These are phyloP conservation scores for Numida meleagris DNA, from an alignment of 2,113 vertebrate genomes.

Conservation along the genomic window DNA sequence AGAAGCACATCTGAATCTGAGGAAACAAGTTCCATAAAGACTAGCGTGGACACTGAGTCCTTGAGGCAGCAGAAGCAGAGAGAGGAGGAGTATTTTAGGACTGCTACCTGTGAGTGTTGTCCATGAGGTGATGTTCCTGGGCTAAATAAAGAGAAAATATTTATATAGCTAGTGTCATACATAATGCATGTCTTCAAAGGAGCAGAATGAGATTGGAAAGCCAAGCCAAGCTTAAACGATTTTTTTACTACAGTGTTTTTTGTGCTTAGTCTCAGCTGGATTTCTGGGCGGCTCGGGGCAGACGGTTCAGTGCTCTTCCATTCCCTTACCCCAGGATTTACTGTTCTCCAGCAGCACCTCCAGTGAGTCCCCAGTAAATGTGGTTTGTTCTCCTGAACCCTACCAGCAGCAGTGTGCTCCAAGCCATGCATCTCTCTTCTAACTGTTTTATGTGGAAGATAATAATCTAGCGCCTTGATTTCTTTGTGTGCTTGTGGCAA, in stretches of 20 bases:
- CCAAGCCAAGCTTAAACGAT: background rate
- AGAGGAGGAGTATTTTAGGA: background rate
- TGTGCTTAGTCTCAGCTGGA: background rate
- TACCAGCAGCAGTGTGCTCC: background rate
- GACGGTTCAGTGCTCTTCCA: background rate
- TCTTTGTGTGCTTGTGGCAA: background rate
- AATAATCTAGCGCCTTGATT: background rate
- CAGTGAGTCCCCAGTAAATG: background rate
- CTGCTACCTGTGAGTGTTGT: background rate
- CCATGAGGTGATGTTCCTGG: background rate
- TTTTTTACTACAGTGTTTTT: background rate
- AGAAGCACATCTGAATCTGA: background rate
- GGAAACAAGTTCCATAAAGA: background rate
- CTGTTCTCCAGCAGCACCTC: background rate
- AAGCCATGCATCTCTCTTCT: background rate
- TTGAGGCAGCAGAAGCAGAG: background rate
- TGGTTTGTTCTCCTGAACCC: background rate
- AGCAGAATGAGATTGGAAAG: background rate
- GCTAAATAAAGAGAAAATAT: background rate
- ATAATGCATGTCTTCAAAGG: background rate
- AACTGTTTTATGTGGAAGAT: background rate
- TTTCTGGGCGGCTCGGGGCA: background rate
- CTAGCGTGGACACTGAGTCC: background rate
- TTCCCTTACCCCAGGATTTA: background rate
- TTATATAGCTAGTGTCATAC: background rate